Conservation (phyloP, 2,888 invertebrate genomes). For the Plagodis dolabraria region DNA sequence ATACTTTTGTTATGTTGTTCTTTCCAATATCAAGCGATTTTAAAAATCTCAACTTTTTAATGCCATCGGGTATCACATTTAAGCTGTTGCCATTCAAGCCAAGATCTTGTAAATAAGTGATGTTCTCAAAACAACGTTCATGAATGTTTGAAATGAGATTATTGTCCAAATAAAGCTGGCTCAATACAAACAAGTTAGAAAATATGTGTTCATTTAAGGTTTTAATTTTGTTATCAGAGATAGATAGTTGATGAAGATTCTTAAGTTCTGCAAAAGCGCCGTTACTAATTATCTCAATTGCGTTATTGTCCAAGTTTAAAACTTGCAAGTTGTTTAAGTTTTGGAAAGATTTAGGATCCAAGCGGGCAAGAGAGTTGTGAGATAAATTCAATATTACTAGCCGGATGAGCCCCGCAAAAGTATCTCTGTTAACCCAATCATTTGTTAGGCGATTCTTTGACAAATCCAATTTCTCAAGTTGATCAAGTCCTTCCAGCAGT, state of each 20-base stretch:
- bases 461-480: slow-evolving; percentile 89
- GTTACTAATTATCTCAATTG: slow-evolving; percentile 88
- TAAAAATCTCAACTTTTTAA: slow-evolving; percentile 87
- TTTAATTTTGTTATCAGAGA: slow-evolving; percentile 89
- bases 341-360: slow-evolving; percentile 90
- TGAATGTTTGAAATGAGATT: slow-evolving; percentile 88
- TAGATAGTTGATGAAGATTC: slow-evolving; percentile 90
- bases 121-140: slow-evolving; percentile 89
- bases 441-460: slow-evolving; percentile 90
- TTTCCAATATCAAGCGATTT: slow-evolving; percentile 92
- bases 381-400: slow-evolving; percentile 90
- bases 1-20: slow-evolving; percentile 89
- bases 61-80: slow-evolving; percentile 87
- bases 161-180: slow-evolving; percentile 89
- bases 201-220: slow-evolving; percentile 88
- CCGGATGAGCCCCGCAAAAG: slow-evolving; percentile 89
- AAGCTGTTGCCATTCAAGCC: slow-evolving; percentile 90
- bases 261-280: slow-evolving; percentile 90
- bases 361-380: slow-evolving; percentile 87
- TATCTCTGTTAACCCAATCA: slow-evolving; percentile 90
- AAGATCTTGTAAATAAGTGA: slow-evolving; percentile 90
- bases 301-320: slow-evolving; percentile 89
- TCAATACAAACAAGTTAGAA: slow-evolving; percentile 89
- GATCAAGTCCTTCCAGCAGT: slow-evolving; percentile 89
- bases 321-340: slow-evolving; percentile 90